Conservation (phyloP, 2,888 invertebrate genomes). For the Tachystola acroxantha region DNA sequence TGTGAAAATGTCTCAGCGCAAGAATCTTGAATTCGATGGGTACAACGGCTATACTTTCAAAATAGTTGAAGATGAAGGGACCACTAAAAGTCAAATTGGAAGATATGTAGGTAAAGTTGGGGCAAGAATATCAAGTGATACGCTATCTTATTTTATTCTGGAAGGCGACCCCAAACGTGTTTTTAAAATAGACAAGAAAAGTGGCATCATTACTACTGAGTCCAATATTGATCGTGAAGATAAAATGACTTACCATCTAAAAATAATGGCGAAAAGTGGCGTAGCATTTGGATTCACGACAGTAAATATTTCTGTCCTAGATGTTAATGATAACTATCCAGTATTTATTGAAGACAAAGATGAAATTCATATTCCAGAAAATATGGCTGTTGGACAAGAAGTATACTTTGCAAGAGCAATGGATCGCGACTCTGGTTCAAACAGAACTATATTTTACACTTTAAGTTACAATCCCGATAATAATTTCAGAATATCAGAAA, state of each 20-base stretch:
- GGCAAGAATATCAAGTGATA: constrained; percentile 79
- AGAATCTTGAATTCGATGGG: constrained; percentile 86
- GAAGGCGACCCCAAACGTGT: constrained; percentile 87
- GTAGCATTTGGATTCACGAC: constrained; percentile 86
- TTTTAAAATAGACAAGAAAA: constrained; percentile 88
- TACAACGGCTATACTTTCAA: constrained; percentile 89
- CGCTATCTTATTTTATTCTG: constrained; percentile 85
- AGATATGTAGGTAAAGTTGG: constrained; percentile 88
- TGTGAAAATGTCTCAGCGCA: constrained; percentile 83
- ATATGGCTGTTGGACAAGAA: constrained; percentile 95
- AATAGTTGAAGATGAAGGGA: constrained; percentile 88
- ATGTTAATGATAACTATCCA: constrained; percentile 95
- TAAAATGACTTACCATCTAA: constrained; percentile 85
- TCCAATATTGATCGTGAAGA: constrained; percentile 91
- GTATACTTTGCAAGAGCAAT: constrained; percentile 91
- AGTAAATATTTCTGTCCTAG: constrained; percentile 89
- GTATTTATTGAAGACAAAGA: constrained; percentile 88
- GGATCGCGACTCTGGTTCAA: constrained; percentile 93
- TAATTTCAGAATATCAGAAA: constrained; percentile 89
- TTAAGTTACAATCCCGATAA: constrained; percentile 88
- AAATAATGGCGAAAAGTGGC: constrained; percentile 87
- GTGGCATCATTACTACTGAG: constrained; percentile 87
- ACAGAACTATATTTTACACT: constrained; percentile 90
- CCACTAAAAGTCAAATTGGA: constrained; percentile 77
- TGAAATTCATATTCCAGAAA: constrained; percentile 89